Evolutionary conservation across 2,113 vertebrate species (phyloP).

Genomic region (Callaeas wilsoni): DNA sequence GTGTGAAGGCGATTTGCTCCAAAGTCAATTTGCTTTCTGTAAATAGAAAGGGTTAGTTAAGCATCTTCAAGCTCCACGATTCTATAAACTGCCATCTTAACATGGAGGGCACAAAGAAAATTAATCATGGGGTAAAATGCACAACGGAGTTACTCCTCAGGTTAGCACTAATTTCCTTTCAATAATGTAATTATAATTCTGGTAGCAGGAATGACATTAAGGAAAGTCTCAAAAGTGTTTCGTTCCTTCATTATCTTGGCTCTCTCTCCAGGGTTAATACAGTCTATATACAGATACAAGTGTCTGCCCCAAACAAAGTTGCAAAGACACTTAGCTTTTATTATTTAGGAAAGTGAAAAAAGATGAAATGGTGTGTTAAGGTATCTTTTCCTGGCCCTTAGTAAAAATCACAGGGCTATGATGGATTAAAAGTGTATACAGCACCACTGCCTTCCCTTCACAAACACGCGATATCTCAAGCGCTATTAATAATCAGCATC

Average conservation of each 20-base stretch:
- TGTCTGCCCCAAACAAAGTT: background rate
- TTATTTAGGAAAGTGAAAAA: background rate
- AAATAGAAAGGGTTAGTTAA: constrained; percentile 64
- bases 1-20: constrained; percentile 63
- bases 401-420: background rate
- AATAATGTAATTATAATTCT: constrained; percentile 51
- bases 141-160: constrained; percentile 41
- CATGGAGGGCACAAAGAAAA: constrained; percentile 52
- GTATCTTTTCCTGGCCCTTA: background rate
- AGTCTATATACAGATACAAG: background rate
- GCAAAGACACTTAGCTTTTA: constrained; percentile 44
- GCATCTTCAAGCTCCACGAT: constrained; percentile 47
- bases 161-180: constrained; percentile 61
- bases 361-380: background rate
- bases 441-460: background rate
- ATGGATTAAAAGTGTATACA: background rate
- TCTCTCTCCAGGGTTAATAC: constrained; percentile 35
- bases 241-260: constrained; percentile 50
- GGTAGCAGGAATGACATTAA: constrained; percentile 52
- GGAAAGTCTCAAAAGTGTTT: constrained; percentile 41
- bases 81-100: constrained; percentile 61
- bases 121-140: constrained; percentile 59
- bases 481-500: background rate
- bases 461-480: background rate
- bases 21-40: constrained; percentile 72